Base-by-base conservation (phyloP, 2,797 vertebrate species). In the Spatula versicolor region DNA sequence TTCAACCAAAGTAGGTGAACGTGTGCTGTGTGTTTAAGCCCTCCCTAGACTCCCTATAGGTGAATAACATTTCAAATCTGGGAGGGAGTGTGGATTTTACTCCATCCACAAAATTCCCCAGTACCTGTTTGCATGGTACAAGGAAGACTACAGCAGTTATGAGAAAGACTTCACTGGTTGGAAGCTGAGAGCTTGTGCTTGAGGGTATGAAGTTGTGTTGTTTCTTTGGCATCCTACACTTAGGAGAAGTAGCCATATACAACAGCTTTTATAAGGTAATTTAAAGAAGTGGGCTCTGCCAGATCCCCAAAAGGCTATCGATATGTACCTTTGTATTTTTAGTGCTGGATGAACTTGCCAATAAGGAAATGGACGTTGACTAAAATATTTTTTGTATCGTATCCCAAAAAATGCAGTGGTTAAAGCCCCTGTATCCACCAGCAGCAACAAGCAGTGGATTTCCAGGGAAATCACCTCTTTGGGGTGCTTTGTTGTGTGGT, bases 401-500 rank as follows among this genome's bases (percentile, higher is more conserved):
- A 6, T 14, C 64, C n/a, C 2, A 6, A 52, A 39, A 46, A 9
- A 28, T 68, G 31, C 39, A 31, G 30, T 25, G 13, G 11, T 77
- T 77, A 63, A 74, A 72, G 22, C 30, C 39, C 59, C 58, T 8
- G 2, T 7, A 5, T 78, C 39, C 59, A 35, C 60, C 21, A 10
- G 73, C 96, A 96, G 87, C 81, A 97, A 94, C 86, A 93, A 96
- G 96, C 96, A 89, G 94, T 84, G 90, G 19, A 54, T 71, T 84
- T 88, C 69, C 56, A 77, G 55, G 50, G 50, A 52, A 52, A 28
- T 56, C 48, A 39, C 10, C 23, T 7, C 50, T 43, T 50, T 33
- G 75, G n/a, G 2, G 5, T 31, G 46, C 46, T 48, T 48, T 63
- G 4, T 30, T 92, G 58, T 72, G 28, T 54, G 52, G 18, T 41